Conservation (phyloP, 2,888 invertebrate species). For the Keiferia lycopersicella region DNA sequence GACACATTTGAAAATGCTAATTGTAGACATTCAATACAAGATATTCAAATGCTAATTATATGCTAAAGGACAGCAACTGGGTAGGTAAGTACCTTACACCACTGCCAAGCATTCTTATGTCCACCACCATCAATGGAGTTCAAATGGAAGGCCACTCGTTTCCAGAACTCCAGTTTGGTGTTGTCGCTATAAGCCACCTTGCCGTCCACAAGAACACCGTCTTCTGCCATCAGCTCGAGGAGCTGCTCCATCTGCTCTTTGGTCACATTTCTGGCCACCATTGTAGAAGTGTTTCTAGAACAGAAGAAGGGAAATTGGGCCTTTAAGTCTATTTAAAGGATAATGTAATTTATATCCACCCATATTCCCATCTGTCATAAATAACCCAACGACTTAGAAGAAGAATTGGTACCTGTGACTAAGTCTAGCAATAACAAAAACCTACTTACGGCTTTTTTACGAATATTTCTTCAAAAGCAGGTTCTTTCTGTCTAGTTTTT, state of each 20-base stretch:
- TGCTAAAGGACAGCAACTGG: background rate
- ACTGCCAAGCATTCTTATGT: constrained; percentile 51
- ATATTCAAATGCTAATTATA: no score
- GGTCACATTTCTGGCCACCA: constrained; percentile 11
- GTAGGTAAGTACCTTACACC: constrained; percentile 56
- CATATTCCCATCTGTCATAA: no score
- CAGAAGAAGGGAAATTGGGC: no score
- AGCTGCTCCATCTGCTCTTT: constrained; percentile 49
- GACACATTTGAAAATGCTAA: no score
- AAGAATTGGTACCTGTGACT: no score
- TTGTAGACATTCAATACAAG: no score
- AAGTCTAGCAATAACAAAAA: no score
- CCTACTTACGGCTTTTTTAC: background rate
- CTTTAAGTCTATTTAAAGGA: no score
- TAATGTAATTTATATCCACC: no score
- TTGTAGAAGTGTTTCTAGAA: constrained; percentile 4
- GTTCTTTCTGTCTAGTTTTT: constrained; percentile 6
- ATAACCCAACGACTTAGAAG: no score
- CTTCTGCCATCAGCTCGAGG: constrained; percentile 47
- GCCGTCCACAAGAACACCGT: constrained; percentile 47
- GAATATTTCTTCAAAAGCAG: constrained; percentile 8
- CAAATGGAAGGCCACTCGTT: constrained; percentile 44
- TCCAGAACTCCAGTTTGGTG: constrained; percentile 51
- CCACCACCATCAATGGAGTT: constrained; percentile 49
- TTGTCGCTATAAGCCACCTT: constrained; percentile 46